These are phyloP conservation scores for Cyclophora punctaria DNA, from an alignment of 2,888 invertebrate genomes.

Conservation along the genomic window DNA sequence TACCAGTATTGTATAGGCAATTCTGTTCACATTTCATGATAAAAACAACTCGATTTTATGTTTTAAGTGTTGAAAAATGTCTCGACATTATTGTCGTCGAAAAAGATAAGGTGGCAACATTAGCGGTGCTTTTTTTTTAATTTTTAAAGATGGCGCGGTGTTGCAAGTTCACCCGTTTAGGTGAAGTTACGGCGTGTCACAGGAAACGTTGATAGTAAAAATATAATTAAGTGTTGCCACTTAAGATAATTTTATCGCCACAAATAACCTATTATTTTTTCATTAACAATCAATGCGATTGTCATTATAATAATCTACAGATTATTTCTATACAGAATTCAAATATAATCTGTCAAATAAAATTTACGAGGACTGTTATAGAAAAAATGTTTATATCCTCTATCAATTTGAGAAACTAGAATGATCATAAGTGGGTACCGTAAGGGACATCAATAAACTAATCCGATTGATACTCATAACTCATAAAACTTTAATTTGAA, in stretches of 20 bases:
- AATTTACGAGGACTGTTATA: too few relatives aligned
- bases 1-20: constrained; percentile 57
- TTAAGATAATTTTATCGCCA: constrained; percentile 34
- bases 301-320: not conserved
- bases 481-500: constrained; percentile 21
- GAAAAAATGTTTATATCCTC: constrained; percentile 2
- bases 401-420: constrained; percentile 9
- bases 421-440: constrained; percentile 10
- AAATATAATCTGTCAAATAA: too few relatives aligned
- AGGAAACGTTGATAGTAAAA: constrained; percentile 42
- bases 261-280: constrained; percentile 29
- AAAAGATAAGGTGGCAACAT: constrained; percentile 46
- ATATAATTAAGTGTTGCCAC: constrained; percentile 40
- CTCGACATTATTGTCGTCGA: constrained; percentile 39
- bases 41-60: constrained; percentile 59
- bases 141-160: constrained; percentile 40
- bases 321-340: too few relatives aligned
- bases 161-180: constrained; percentile 32
- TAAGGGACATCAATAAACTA: constrained; percentile 15
- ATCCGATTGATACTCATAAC: constrained; percentile 18
- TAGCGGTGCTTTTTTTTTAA: constrained; percentile 35
- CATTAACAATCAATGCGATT: constrained; percentile 20
- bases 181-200: constrained; percentile 37
- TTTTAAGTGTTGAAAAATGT: constrained; percentile 59
- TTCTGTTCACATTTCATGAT: constrained; percentile 60